Conservation (phyloP, 2,888 invertebrate species). For the Luperina nickerlii region DNA sequence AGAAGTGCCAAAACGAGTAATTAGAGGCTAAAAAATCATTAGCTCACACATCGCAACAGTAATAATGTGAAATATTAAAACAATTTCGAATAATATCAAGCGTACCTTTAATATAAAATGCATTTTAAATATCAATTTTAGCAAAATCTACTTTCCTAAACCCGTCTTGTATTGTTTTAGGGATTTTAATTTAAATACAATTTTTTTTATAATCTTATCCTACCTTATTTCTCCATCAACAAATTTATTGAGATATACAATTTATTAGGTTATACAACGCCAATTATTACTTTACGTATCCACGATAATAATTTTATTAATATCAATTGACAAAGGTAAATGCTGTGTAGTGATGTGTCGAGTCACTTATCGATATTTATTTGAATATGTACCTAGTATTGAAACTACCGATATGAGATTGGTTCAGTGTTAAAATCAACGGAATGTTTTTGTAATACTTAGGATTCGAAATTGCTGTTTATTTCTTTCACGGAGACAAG, state of each 20-base stretch:
- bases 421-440: conserved; percentile 52
- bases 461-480: conserved; percentile 36
- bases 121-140: conserved; percentile 70
- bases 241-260: conserved; percentile 68
- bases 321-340: conserved; percentile 73
- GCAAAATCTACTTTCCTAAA: conserved; percentile 71
- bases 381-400: conserved; percentile 39
- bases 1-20: conserved; percentile 50
- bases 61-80: conserved; percentile 44
- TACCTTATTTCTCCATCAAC: conserved; percentile 67
- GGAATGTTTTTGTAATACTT: conserved; percentile 63
- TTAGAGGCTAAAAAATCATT: conserved; percentile 19
- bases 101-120: conserved; percentile 68
- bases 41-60: conserved; percentile 44
- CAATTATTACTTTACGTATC: conserved; percentile 63
- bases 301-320: conserved; percentile 64
- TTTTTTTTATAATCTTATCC: conserved; percentile 65
- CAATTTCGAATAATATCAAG: conserved; percentile 57
- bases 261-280: conserved; percentile 70
- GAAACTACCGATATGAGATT: conserved; percentile 59
- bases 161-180: conserved; percentile 58
- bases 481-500: conserved; percentile 17
- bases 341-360: conserved; percentile 57
- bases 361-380: conserved; percentile 59
- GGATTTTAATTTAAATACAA: conserved; percentile 53